These are phyloP conservation scores for Amiota minor DNA, from an alignment of 2,888 invertebrate species.

Conservation along the genomic window DNA sequence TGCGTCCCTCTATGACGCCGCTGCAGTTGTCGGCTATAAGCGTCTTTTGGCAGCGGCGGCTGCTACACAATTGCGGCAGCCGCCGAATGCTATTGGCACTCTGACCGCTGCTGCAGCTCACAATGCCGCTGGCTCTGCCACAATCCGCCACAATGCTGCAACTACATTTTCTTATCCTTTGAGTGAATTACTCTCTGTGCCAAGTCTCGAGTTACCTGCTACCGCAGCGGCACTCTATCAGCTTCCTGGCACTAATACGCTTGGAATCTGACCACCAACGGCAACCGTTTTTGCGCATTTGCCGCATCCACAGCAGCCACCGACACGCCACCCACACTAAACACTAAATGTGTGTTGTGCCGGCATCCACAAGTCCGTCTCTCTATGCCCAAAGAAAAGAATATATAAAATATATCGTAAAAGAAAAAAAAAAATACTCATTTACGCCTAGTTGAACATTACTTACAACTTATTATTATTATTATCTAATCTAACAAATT, in stretches of 20 bases:
- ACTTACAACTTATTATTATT: too few species aligned
- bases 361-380: conserved; percentile 26
- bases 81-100: conserved; percentile 54
- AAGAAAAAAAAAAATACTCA: conserved; percentile 19
- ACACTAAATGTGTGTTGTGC: conserved; percentile 1
- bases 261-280: conserved; percentile 80
- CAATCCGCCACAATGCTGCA: conserved; percentile 59
- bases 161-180: conserved; percentile 79
- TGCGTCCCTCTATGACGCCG: conserved; percentile 75
- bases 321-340: conserved; percentile 31
- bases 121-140: conserved; percentile 65
- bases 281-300: conserved; percentile 68
- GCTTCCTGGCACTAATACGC: conserved; percentile 79
- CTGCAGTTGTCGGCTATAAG: conserved; percentile 72
- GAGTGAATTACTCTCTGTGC: conserved; percentile 82
- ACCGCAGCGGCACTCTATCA: conserved; percentile 78
- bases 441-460: conserved; percentile 14
- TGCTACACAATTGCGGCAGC: conserved; percentile 66
- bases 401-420: conserved; percentile 11
- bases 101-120: conserved; percentile 71
- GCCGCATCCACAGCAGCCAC: conserved; percentile 73
- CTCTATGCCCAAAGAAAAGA: conserved; percentile 2
- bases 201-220: conserved; percentile 77
- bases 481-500: background rate
- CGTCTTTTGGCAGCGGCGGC: conserved; percentile 73